Base-by-base conservation (phyloP, 1,140 invertebrate genomes). In the Bombus sibiricus region DNA sequence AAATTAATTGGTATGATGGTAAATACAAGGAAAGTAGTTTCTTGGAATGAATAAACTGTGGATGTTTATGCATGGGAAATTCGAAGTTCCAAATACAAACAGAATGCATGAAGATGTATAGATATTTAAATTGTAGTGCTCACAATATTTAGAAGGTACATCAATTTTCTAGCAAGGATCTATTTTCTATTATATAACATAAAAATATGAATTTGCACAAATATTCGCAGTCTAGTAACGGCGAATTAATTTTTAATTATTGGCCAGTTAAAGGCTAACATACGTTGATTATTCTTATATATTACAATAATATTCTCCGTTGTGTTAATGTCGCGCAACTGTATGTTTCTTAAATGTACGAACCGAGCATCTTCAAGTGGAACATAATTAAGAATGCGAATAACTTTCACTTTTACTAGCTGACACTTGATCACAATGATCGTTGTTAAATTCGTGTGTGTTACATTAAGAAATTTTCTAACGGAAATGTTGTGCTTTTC, bases 381-480 rank as follows among this genome's bases (percentile, higher is more conserved):
- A 62, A 53, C 41, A 47, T 47, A 47, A 68, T 79, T 79, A 68
- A 39, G 59, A 34, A 66, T 43, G 62, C 76, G n/a, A 66, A 81
- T 66, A 39, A 68, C 73, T 83, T 68, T 83, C 73, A 69, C 62
- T 76, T 76, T 62, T 81, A 28, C 28, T 2, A 62, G 18, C 62
- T 53, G 57, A 59, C 39, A n/a, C 22, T 81, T 39, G 66, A 76
- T 81, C 28, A 53, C 15, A 12, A 83, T 57, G 47, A 76, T 81
- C 41, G 10, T 74, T 12, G 39, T 6, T 28, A 39, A n/a, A 34
- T 79, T 43, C 34, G 12, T 12, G 12, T 32, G 41, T 66, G 64
- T 77, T 10, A 41, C 22, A 5, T 2, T 25, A 13, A 32, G n/a
- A 34, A 34, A 66, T 68, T 68, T 59, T n/a, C 13, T 37, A 43